A percentile compares a stretch with the other conserved stretches of the same genome.
Conservation (phyloP, 2,113 vertebrate genomes). For the Hylia prasina region DNA sequence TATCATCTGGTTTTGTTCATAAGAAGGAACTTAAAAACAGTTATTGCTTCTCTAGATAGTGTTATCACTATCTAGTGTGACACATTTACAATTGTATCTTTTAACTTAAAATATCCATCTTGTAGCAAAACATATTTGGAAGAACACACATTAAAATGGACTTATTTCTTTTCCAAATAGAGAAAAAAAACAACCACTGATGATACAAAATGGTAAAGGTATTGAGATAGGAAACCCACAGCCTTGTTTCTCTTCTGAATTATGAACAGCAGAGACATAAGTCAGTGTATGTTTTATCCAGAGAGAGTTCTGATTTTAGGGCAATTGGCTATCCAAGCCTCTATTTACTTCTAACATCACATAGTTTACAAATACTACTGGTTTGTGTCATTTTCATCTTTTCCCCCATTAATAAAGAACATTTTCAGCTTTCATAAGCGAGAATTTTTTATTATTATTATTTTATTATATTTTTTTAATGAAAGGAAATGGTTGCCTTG, state of each 20-base stretch:
- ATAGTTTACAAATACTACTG: neutral
- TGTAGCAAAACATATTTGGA: neutral
- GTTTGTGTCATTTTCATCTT: neutral
- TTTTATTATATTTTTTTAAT: neutral
- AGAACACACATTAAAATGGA: neutral
- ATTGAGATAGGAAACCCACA: neutral
- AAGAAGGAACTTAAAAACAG: neutral
- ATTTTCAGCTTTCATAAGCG: neutral
- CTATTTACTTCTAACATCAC: neutral
- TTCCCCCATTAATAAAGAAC: neutral
- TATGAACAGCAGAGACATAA: neutral
- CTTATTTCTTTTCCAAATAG: neutral
- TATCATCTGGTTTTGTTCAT: neutral
- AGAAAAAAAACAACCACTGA: neutral
- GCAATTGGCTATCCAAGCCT: neutral
- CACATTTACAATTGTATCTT: neutral
- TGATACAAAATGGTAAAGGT: neutral
- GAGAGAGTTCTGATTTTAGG: neutral
- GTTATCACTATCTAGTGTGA: neutral
- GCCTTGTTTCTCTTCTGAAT: neutral
- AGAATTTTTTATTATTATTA: neutral
- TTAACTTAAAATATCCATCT: neutral
- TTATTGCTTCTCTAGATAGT: neutral
- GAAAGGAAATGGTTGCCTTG: neutral
- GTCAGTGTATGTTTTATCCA: neutral